Evolutionary conservation across 1,140 invertebrate genomes (phyloP).

Genomic region (Mamestra configurata): DNA sequence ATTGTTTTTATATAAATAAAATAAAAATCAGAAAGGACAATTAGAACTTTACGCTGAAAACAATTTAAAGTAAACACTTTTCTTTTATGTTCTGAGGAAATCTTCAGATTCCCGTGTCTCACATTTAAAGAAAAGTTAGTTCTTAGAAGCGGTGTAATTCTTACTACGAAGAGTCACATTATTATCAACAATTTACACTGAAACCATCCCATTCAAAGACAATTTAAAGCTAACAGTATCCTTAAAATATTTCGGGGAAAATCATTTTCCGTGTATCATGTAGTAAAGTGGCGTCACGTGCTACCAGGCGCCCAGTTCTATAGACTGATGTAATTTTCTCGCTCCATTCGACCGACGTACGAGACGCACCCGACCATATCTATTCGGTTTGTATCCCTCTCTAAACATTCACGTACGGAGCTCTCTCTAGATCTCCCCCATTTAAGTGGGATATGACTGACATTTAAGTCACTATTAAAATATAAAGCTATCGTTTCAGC

Average conservation of each 20-base stretch:
- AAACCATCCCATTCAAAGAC: not conserved
- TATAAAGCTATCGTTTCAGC: not conserved
- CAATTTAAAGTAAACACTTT: too few relatives aligned
- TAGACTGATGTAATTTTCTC: conserved; percentile 52
- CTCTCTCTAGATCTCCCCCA: conserved; percentile 22
- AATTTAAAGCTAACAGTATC: not conserved
- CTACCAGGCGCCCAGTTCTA: conserved; percentile 36
- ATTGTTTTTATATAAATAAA: not conserved
- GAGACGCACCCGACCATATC: conserved; percentile 47
- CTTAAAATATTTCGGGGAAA: not conserved
- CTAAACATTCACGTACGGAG: conserved; percentile 50
- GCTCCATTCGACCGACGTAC: conserved; percentile 47
- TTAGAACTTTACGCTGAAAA: too few relatives aligned
- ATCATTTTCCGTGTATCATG: conserved; percentile 34
- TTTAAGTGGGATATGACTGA: conserved; percentile 15
- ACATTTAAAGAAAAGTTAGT: too few relatives aligned
- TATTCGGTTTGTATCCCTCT: conserved; percentile 52
- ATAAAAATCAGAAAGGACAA: too few relatives aligned
- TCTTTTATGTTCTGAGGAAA: too few relatives aligned
- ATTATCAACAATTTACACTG: not conserved
- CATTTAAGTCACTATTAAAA: conserved; percentile 19
- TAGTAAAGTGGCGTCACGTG: conserved; percentile 24
- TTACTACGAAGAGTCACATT: too few relatives aligned
- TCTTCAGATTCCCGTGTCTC: too few relatives aligned
- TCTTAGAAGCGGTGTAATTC: not conserved